phyloP scores from a whole-genome alignment of 2,888 invertebrate species.

The Cabera pusaria region DNA sequence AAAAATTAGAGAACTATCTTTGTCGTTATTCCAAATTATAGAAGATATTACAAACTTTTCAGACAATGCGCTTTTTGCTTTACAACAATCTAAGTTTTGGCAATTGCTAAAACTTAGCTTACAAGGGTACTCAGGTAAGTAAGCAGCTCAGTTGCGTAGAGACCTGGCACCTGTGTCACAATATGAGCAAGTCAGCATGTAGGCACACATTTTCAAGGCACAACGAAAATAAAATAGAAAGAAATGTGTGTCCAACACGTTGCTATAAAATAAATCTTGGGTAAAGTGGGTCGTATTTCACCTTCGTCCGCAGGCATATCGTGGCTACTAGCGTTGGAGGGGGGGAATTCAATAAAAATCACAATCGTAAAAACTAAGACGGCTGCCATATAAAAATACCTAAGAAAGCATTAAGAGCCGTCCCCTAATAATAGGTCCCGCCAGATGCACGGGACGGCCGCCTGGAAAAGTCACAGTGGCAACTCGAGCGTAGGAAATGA shows the following conservation, averaged over 20 bases:
- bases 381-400: conserved; percentile 79
- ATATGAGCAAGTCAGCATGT: no score
- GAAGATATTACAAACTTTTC: conserved; percentile 1
- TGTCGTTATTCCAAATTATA: no score
- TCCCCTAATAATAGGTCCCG: conserved; percentile 81
- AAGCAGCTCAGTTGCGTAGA: no score
- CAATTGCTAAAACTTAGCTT: no score
- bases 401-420: conserved; percentile 79
- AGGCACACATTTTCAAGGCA: conserved; percentile 30
- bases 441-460: conserved; percentile 81
- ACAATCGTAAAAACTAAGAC: conserved; percentile 80
- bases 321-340: conserved; percentile 50
- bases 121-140: no score
- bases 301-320: conserved; percentile 66
- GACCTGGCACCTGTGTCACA: no score
- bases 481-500: conserved; percentile 79
- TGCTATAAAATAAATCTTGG: conserved; percentile 75
- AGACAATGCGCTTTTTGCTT: no score
- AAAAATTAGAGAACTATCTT: no score
- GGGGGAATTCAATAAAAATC: conserved; percentile 79
- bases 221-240: conserved; percentile 51
- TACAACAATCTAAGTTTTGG: no score
- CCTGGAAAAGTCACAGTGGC: conserved; percentile 79
- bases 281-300: conserved; percentile 76
- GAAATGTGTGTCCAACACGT: conserved; percentile 54